Percentiles rank a stretch among this genome's conserved stretches.
Conservation (phyloP, 2,888 invertebrate genomes). For the Aphodius granarius region DNA sequence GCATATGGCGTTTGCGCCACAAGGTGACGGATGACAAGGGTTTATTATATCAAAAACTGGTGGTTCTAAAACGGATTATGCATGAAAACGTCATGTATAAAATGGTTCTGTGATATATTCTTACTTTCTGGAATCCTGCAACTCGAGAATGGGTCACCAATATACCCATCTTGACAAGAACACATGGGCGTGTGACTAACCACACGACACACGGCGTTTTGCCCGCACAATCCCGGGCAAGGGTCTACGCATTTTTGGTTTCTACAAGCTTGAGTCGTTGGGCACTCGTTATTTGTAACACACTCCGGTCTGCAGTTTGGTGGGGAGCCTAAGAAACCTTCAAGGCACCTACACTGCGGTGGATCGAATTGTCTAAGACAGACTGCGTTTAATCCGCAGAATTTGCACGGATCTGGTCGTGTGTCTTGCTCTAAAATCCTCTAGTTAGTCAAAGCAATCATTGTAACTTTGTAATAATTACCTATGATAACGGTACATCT, state of each 20-base stretch:
- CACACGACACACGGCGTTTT: constrained; percentile 59
- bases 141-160: constrained; percentile 62
- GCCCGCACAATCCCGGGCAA: constrained; percentile 60
- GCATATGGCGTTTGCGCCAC: constrained; percentile 67
- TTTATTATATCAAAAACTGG: constrained; percentile 40
- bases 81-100: neutral
- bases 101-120: constrained; percentile 6
- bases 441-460: neutral
- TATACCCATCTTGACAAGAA: constrained; percentile 58
- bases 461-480: constrained; percentile 32
- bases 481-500: constrained; percentile 54
- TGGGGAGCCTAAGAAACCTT: constrained; percentile 72
- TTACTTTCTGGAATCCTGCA: constrained; percentile 44
- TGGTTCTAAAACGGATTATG: constrained; percentile 17
- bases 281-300: constrained; percentile 71
- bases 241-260: constrained; percentile 76
- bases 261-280: constrained; percentile 70
- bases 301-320: constrained; percentile 79
- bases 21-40: constrained; percentile 66
- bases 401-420: constrained; percentile 54
- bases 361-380: constrained; percentile 65
- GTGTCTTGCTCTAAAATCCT: constrained; percentile 33
- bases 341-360: constrained; percentile 71
- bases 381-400: constrained; percentile 65
- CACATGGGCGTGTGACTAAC: constrained; percentile 63